Evolutionary conservation across 30 jellyfish, hydroid and myxozoan genomes (phyloP).

Genomic region (Aurelia sp.): DNA sequence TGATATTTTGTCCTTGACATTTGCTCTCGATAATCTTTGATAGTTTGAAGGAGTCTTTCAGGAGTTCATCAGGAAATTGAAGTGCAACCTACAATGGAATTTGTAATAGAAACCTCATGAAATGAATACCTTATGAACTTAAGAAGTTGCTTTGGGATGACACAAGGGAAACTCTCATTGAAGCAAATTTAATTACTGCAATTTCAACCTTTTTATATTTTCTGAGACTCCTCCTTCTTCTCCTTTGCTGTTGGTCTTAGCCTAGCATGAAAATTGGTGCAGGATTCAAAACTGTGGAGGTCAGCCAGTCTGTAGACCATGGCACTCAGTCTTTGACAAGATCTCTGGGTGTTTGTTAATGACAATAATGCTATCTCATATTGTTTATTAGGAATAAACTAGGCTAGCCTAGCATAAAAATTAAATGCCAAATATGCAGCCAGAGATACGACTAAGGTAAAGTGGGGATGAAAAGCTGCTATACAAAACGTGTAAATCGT

Average conservation of each 20-base stretch:
- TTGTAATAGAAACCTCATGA: background rate
- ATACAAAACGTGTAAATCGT: too few species aligned
- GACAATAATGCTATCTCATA: too few species aligned
- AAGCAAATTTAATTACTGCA: background rate
- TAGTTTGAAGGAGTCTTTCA: slow-evolving; percentile 54
- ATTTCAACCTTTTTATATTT: too few species aligned
- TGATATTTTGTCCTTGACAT: background rate
- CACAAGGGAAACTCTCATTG: background rate
- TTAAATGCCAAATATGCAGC: background rate
- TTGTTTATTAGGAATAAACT: too few species aligned
- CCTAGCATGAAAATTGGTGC: too few species aligned
- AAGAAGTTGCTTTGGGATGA: background rate
- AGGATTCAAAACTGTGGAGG: too few species aligned
- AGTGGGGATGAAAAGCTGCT: too few species aligned
- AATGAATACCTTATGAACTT: background rate
- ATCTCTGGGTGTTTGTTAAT: too few species aligned
- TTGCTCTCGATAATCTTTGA: slow-evolving; percentile 46
- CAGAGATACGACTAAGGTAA: background rate
- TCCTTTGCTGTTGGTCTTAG: too few species aligned
- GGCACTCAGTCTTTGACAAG: too few species aligned
- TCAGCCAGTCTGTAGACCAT: too few species aligned
- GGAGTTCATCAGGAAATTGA: slow-evolving; percentile 97
- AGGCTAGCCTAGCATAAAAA: background rate
- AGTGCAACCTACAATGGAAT: slow-evolving; percentile 73
- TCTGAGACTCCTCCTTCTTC: too few species aligned